Conservation (phyloP, 2,113 vertebrate genomes). For the Hymenochirus boettgeri region DNA sequence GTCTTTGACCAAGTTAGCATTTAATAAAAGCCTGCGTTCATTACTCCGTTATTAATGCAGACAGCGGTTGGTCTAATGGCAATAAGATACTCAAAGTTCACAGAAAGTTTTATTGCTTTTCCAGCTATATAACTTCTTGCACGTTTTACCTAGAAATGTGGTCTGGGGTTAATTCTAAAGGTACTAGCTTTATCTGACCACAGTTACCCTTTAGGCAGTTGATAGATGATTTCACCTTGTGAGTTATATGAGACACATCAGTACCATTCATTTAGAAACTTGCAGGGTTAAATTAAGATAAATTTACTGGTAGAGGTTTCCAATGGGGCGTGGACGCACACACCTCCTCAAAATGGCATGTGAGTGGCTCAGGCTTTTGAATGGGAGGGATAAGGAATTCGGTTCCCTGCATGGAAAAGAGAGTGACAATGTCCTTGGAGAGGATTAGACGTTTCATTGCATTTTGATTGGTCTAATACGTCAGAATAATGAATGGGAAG, state of each 20-base stretch:
- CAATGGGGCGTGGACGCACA: conserved; percentile 21
- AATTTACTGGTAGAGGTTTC: background rate
- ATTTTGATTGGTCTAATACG: background rate
- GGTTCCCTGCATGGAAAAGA: background rate
- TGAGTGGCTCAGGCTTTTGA: conserved; percentile 15
- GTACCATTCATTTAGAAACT: background rate
- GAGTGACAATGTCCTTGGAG: background rate
- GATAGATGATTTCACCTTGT: background rate
- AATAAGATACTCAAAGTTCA: too few relatives aligned
- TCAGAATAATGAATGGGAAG: background rate
- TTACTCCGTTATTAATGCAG: too few relatives aligned
- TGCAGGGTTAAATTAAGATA: conserved; percentile 1
- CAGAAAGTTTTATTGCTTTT: too few relatives aligned
- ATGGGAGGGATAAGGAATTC: background rate
- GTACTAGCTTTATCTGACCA: too few relatives aligned
- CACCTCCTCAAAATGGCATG: conserved; percentile 16
- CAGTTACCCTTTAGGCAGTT: too few relatives aligned
- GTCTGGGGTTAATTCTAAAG: too few relatives aligned
- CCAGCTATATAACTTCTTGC: too few relatives aligned
- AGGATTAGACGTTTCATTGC: background rate
- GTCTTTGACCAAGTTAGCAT: too few relatives aligned
- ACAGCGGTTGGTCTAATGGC: too few relatives aligned
- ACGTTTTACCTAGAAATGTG: too few relatives aligned
- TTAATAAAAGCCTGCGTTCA: too few relatives aligned
- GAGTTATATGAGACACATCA: background rate